Percentiles rank a stretch among this genome's conserved stretches.
phyloP scores from a whole-genome alignment of 1,140 invertebrate species.

The Ericerus pela region DNA sequence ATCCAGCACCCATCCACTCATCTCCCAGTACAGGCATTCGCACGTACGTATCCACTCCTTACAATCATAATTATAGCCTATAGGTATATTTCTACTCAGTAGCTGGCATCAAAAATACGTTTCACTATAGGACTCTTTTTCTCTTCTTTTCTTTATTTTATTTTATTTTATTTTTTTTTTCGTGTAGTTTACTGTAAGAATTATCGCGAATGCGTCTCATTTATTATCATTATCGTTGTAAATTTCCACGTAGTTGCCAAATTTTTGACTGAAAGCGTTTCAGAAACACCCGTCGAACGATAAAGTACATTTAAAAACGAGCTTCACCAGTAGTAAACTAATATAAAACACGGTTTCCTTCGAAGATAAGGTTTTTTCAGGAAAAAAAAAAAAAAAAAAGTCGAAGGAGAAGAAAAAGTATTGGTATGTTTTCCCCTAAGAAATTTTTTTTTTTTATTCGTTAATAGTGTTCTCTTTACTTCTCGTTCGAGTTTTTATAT shows the following conservation, averaged over 20 bases:
- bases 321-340: conserved; percentile 6
- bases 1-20: too few species aligned
- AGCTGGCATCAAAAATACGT: background rate
- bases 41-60: too few species aligned
- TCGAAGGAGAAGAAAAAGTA: too few species aligned
- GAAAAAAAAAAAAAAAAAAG: too few species aligned
- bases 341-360: conserved; percentile 12
- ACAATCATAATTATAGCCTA: too few species aligned
- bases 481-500: conserved; percentile 10
- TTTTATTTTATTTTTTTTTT: too few species aligned
- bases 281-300: conserved; percentile 3
- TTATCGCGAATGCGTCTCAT: conserved; percentile 9
- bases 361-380: conserved; percentile 7
- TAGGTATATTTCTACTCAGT: too few species aligned
- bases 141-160: too few species aligned
- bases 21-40: too few species aligned
- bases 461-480: conserved; percentile 3
- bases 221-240: conserved; percentile 8
- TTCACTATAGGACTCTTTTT: background rate
- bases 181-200: background rate
- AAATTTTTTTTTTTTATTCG: conserved; percentile 6
- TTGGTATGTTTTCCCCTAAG: background rate
- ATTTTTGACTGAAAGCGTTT: conserved; percentile 12
- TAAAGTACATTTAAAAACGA: conserved; percentile 9
- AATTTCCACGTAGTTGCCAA: conserved; percentile 11